These are phyloP conservation scores for Alosa sapidissima DNA, from an alignment of 2,797 vertebrate genomes.

Conservation along the genomic window DNA sequence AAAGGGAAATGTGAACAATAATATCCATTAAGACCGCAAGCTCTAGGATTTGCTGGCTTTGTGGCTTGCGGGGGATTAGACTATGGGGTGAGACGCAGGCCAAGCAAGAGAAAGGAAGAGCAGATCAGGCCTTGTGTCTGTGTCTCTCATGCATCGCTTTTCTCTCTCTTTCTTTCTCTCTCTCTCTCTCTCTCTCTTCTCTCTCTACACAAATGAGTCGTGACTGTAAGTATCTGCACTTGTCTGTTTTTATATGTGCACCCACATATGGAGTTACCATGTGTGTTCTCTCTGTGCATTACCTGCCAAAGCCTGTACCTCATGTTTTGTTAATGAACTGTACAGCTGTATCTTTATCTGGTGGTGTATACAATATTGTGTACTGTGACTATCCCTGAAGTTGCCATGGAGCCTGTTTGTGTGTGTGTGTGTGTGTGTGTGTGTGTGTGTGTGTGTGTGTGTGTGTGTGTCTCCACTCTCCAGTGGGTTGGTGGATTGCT, in stretches of 20 bases:
- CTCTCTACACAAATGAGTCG: neutral
- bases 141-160: neutral
- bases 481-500: neutral
- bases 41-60: conserved; percentile 18
- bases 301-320: neutral
- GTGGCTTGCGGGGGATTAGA: neutral
- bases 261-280: neutral
- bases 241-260: neutral
- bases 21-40: neutral
- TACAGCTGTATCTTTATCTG: neutral
- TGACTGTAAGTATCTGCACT: neutral
- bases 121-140: neutral
- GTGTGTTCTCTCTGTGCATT: neutral
- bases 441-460: no score
- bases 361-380: neutral
- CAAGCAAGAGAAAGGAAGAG: neutral
- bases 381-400: neutral
- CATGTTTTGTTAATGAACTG: conserved; percentile 1
- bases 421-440: neutral
- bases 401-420: conserved; percentile 2
- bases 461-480: neutral
- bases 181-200: neutral
- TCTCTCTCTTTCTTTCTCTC: neutral
- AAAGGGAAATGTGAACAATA: neutral
- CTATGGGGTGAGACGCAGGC: neutral